A percentile compares a stretch with the other conserved stretches of the same genome.
These are phyloP conservation scores for Cebus imitator DNA, from an alignment of 2,113 vertebrate genomes.

Conservation along the genomic window DNA sequence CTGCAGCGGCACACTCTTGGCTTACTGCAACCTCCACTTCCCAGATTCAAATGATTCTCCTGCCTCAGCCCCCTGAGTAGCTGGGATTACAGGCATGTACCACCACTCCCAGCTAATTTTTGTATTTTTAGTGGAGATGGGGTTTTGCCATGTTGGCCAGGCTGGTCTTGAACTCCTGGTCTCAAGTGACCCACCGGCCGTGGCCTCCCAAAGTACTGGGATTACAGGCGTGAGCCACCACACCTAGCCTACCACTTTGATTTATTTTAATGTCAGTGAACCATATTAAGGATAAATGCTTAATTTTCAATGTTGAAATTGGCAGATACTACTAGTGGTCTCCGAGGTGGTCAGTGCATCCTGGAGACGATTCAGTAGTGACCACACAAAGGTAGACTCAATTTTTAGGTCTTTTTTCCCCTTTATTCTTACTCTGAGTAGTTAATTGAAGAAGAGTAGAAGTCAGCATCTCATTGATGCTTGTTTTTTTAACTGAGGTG, in stretches of 20 bases:
- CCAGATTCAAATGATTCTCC: no score
- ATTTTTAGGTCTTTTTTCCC: not conserved
- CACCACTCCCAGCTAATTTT: no score
- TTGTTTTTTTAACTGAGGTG: not conserved
- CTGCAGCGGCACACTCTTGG: no score
- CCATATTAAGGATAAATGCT: not conserved
- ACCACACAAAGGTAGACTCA: not conserved
- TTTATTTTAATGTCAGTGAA: not conserved
- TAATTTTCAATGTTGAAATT: not conserved
- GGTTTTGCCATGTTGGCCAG: no score
- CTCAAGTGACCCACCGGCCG: no score
- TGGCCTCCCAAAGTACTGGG: no score
- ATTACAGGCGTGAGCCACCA: no score
- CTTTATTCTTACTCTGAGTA: not conserved
- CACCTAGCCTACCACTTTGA: not conserved
- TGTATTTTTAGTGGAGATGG: no score
- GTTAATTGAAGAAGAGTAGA: not conserved
- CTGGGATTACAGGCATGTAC: no score
- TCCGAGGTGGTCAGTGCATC: not conserved
- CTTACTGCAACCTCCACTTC: no score
- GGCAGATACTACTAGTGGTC: not conserved
- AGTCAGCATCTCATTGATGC: not conserved
- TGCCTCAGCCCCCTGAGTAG: no score
- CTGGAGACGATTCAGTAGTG: not conserved
- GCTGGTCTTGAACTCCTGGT: no score